Conservation (phyloP, 2,113 vertebrate species). For the Lipotes vexillifer region DNA sequence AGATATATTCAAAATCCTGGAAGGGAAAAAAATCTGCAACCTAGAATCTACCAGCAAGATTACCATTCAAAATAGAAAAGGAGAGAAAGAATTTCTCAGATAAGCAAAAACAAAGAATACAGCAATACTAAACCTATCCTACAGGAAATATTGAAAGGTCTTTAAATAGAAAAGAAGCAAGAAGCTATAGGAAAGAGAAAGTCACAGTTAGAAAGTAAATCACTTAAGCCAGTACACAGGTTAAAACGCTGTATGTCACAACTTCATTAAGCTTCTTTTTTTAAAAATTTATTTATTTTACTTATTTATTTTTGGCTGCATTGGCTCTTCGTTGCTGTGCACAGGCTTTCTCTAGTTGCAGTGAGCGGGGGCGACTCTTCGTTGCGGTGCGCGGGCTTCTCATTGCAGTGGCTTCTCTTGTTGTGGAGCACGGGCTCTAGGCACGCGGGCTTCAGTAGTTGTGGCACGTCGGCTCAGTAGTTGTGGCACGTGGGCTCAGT, state of each 20-base stretch:
- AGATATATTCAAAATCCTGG: background rate
- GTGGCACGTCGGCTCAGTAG: too few relatives aligned
- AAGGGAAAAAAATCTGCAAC: background rate
- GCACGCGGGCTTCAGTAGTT: too few relatives aligned
- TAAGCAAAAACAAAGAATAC: background rate
- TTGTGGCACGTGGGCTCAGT: too few relatives aligned
- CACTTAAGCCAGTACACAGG: background rate
- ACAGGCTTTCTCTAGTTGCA: too few relatives aligned
- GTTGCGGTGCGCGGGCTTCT: too few relatives aligned
- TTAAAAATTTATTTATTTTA: too few relatives aligned
- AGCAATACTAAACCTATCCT: background rate
- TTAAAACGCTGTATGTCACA: fast-evolving
- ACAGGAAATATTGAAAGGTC: background rate
- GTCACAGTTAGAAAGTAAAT: background rate
- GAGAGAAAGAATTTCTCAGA: background rate
- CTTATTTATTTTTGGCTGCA: too few relatives aligned
- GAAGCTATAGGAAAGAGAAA: background rate
- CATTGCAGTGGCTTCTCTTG: too few relatives aligned
- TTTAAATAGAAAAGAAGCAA: background rate
- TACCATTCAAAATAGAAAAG: background rate
- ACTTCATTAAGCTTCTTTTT: background rate
- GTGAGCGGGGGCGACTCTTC: too few relatives aligned
- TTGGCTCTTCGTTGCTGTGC: too few relatives aligned
- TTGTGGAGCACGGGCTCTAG: too few relatives aligned
- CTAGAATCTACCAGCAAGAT: background rate